Percentiles rank a stretch among this genome's conserved stretches.
Conservation (phyloP, 2,113 vertebrate genomes). For the Ochotona curzoniae region DNA sequence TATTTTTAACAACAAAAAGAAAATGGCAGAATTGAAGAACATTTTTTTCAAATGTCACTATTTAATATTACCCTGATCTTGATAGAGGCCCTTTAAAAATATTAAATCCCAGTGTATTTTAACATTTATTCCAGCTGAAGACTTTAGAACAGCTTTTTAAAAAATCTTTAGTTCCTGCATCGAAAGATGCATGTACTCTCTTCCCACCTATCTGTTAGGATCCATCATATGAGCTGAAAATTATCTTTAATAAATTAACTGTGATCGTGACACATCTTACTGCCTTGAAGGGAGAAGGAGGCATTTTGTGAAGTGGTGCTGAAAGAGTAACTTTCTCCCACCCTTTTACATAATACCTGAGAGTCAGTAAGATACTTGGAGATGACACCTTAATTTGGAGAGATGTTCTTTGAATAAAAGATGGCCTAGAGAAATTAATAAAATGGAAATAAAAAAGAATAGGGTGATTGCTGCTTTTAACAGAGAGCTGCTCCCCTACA, state of each 20-base stretch:
- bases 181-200: neutral
- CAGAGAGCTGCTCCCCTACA: neutral
- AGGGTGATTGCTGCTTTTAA: neutral
- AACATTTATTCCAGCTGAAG: neutral
- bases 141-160: conserved; percentile 45
- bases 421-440: neutral
- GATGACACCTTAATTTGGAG: conserved; percentile 49
- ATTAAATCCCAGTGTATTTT: neutral
- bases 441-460: conserved; percentile 36
- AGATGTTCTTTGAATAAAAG: conserved; percentile 47
- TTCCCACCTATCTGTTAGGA: conserved; percentile 25
- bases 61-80: conserved; percentile 6
- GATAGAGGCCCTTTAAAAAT: conserved; percentile 25
- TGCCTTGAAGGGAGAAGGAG: conserved; percentile 47
- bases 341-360: conserved; percentile 38
- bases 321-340: neutral
- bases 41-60: neutral
- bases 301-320: conserved; percentile 31
- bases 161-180: neutral
- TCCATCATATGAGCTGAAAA: conserved; percentile 32
- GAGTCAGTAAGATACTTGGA: conserved; percentile 36
- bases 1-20: conserved; percentile 35
- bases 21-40: conserved; percentile 13
- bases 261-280: conserved; percentile 52
- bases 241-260: conserved; percentile 29